phyloP scores from a whole-genome alignment of 2,113 vertebrate species.

The Calonectris borealis region DNA sequence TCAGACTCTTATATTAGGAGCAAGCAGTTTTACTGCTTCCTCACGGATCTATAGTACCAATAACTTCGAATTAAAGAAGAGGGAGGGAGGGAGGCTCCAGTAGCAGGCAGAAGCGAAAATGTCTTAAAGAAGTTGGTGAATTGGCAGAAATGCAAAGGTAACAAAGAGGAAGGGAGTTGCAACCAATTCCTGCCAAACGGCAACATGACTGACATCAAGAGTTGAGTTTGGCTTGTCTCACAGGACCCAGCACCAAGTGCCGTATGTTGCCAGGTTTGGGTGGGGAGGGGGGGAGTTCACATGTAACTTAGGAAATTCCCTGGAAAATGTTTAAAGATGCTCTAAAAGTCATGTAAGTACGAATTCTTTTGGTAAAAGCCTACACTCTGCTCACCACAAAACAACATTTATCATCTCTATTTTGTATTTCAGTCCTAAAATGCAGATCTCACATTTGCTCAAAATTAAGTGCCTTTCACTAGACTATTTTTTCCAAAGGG shows the following conservation, averaged over 20 bases:
- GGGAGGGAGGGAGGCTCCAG: not conserved
- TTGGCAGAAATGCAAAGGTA: not conserved
- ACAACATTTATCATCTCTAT: not conserved
- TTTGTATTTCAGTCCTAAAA: not conserved
- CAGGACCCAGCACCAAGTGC: not conserved
- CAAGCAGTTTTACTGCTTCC: not conserved
- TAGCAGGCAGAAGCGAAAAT: not conserved
- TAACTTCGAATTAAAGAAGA: not conserved
- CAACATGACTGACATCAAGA: not conserved
- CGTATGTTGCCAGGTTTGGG: too few relatives aligned
- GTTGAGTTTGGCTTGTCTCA: not conserved
- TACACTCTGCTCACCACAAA: not conserved
- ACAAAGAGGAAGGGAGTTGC: not conserved
- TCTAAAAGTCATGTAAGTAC: not conserved
- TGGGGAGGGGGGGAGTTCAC: not conserved
- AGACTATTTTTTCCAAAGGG: not conserved
- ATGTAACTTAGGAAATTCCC: not conserved
- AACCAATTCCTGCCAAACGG: not conserved
- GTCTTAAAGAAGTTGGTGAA: not conserved
- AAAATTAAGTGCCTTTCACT: not conserved
- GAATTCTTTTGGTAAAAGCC: not conserved
- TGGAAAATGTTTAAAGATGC: not conserved
- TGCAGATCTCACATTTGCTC: not conserved
- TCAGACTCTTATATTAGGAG: not conserved
- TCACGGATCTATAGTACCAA: not conserved